Conservation (phyloP, 2,797 vertebrate genomes). For the Acipenser ruthenus region DNA sequence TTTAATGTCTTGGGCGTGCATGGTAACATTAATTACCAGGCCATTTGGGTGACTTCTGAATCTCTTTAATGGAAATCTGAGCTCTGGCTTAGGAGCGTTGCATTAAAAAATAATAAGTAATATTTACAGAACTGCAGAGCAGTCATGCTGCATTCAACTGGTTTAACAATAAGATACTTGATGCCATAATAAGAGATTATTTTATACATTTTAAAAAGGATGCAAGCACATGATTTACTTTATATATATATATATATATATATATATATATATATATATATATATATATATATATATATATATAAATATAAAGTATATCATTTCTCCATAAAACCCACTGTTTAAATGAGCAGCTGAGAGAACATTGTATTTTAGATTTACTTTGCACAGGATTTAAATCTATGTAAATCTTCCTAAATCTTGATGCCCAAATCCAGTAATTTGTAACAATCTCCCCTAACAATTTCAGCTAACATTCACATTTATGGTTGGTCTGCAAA, state of each 20-base stretch:
- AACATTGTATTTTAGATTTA: constrained; percentile 44
- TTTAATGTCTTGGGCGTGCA: constrained; percentile 97
- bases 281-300: too few species aligned
- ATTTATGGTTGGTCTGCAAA: constrained; percentile 53
- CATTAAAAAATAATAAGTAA: constrained; percentile 84
- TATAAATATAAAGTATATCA: too few species aligned
- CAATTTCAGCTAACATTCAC: constrained; percentile 47
- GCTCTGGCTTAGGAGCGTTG: constrained; percentile 81
- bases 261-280: too few species aligned
- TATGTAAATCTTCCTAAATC: constrained; percentile 56
- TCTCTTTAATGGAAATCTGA: constrained; percentile 94
- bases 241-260: constrained; percentile 1
- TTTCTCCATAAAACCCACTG: constrained; percentile 27
- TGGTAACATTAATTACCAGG: constrained; percentile 98
- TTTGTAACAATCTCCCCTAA: constrained; percentile 49
- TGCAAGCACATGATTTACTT: constrained; percentile 41
- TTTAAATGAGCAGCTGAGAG: constrained; percentile 48
- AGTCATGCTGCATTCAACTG: constrained; percentile 68
- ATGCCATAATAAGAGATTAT: constrained; percentile 69
- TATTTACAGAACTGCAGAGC: constrained; percentile 87
- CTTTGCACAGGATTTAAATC: constrained; percentile 60
- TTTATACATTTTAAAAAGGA: constrained; percentile 74
- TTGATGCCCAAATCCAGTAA: constrained; percentile 48
- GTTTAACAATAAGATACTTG: constrained; percentile 72
- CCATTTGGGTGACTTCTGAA: constrained; percentile 90